Evolutionary conservation across 2,113 vertebrate species (phyloP), one percentile per base, ranked within the genome.

Genomic region (Callionymus lyra): DNA sequence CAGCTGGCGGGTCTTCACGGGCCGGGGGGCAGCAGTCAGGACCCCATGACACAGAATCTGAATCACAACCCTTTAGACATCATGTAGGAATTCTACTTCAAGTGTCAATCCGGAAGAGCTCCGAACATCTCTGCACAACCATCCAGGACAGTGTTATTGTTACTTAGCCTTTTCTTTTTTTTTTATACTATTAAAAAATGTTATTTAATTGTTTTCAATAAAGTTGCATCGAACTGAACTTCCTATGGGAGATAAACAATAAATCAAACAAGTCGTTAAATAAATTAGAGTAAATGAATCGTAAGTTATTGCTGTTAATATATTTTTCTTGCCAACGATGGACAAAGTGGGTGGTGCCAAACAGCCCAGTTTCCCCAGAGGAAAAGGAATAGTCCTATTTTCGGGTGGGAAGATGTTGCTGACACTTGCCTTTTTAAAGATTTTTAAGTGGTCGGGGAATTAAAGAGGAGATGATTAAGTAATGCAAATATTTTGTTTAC

Each of bases 51-150:
- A 74, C 81, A 91, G 82, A 91, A 87, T 59, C 88, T 95, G 78
- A 91, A 86, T 86, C 91, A 93, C 86, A 94, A 86, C 86, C 84
- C 92, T 83, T 86, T 95, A 89, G 88, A 97, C 88, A 93, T 93
- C 51, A 88, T 91, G 86, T 92, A 92, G 87, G 87, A 90, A 84
- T 52, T 68, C 62, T 50, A 45, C 40, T 44, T 16, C 19, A 53
- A 8, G 57, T 65, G 58, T 76, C 49, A 46, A 50, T 47, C 37
- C 31, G 16, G 16, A 52, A 47, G 35, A 0, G 50, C 58, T 63
- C 39, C 31, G 59, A 35, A 55, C 57, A 70, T 59, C 49, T n/a
- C n/a, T n/a, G 56, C 78, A 76, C 76, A 76, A 76, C 74, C 76
- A 65, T 67, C 76, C 86, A 85, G 90, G 89, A 88, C 84, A 84